Evolutionary conservation across 1,140 invertebrate genomes (phyloP), one percentile per base, ranked within the genome.

Genomic region (Drosophila subobscura): DNA sequence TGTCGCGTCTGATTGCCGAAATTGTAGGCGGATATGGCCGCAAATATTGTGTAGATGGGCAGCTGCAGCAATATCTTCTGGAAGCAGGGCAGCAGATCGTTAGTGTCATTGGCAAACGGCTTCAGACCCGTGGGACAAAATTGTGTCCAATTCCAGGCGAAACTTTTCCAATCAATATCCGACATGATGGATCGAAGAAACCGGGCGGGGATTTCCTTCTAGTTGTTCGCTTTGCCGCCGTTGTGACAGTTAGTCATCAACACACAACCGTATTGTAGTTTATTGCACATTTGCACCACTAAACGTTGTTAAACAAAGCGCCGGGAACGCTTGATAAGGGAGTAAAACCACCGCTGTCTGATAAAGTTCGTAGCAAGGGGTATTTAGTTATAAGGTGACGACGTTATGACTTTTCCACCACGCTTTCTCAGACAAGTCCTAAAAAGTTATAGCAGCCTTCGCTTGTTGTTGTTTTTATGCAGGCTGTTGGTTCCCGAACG

Each of bases 41-140:
- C 94, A 64, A 97, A 92, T 20, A 96, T 91, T 45, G 93, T 93
- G 66, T 95, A 94, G 33, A 95, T 89, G 23, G 96, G 96, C 59
- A 96, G 93, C 90, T 95, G 93, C 45, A 96, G 92, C 72, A 94
- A 94, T 44, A 97, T 88, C 85, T 96, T 94, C 91, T 97, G 96
- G 89, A 97, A 97, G 90, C 97, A 98, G 46, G 94, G 92, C 71
- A 96, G 94, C 75, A 97, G 93, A 91, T 97, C 95, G 78, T 94
- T 94, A 5, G 93, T 93, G n/a, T 92, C 85, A 14, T 93, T 91
- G 85, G 95, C 94, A 92, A 95, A 95, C 1, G 95, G 93, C 54
- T 93, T 92, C 29, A 96, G 92, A 8, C 93, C 94, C 20, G 92
- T 92, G 14, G 94, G 92, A 91, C 96, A 97, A 67, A 96, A 93